Conservation (phyloP, 2,888 invertebrate genomes). For the Zootermopsis nevadensis region DNA sequence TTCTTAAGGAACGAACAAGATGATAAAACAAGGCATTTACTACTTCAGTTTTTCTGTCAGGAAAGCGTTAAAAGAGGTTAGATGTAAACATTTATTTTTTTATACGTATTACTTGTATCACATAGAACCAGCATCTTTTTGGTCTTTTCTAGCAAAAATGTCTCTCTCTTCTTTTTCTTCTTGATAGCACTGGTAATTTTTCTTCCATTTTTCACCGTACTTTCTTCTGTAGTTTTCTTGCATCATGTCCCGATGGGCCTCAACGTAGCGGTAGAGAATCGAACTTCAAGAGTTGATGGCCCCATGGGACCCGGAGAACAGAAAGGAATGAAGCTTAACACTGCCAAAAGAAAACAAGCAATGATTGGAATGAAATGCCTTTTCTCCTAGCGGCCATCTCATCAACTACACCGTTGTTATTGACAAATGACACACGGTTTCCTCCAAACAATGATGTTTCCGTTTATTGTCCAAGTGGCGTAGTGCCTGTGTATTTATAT, state of each 20-base stretch:
- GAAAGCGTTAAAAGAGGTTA: background rate
- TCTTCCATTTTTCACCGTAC: background rate
- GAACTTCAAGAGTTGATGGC: slow-evolving; percentile 20
- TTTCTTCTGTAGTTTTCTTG: background rate
- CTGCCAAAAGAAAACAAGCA: slow-evolving; percentile 27
- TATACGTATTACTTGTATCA: background rate
- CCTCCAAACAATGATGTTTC: no score
- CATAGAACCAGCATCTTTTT: background rate
- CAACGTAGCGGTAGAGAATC: slow-evolving; percentile 6
- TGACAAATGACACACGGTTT: background rate
- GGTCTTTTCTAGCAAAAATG: background rate
- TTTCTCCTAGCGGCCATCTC: background rate
- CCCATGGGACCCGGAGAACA: background rate
- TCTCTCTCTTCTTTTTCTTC: background rate
- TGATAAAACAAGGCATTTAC: no score
- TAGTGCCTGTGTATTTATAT: no score
- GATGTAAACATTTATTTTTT: background rate
- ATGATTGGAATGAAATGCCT: slow-evolving; percentile 32
- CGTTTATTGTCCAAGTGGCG: no score
- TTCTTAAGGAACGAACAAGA: no score
- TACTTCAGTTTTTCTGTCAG: background rate
- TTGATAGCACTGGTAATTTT: background rate
- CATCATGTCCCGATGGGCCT: background rate
- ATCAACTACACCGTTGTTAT: slow-evolving; percentile 20
- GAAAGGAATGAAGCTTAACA: background rate